These are phyloP conservation scores for Corapipo altera DNA, from an alignment of 2,113 vertebrate genomes.

Conservation along the genomic window DNA sequence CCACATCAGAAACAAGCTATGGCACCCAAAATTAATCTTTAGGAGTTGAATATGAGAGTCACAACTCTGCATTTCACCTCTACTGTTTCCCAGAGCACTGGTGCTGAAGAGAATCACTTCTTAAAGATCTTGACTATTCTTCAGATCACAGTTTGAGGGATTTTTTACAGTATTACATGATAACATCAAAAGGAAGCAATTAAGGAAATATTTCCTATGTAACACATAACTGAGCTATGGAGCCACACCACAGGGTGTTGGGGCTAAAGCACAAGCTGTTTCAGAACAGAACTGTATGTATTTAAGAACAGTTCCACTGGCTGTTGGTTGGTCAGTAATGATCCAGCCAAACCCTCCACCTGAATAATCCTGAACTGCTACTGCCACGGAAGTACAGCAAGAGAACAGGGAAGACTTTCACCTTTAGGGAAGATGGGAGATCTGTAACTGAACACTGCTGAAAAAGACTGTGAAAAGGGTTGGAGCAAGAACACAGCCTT, in stretches of 20 bases:
- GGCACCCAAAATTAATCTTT: background rate
- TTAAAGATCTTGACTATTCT: background rate
- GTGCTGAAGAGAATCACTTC: background rate
- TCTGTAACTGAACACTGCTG: background rate
- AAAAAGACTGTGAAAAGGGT: no score
- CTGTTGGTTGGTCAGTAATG: background rate
- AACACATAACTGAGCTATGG: background rate
- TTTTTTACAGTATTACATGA: background rate
- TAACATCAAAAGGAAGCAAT: background rate
- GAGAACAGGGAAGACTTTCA: background rate
- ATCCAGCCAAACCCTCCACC: background rate
- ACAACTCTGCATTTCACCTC: background rate
- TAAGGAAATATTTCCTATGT: background rate
- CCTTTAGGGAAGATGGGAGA: no score
- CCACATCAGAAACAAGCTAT: background rate
- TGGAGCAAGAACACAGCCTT: no score
- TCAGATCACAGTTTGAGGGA: background rate
- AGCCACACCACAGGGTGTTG: background rate
- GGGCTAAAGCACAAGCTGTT: background rate
- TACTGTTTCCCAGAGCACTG: background rate
- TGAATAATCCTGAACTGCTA: background rate
- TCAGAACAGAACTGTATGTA: background rate
- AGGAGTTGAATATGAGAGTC: background rate
- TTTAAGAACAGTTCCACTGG: background rate
- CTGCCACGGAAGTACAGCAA: background rate